Evolutionary conservation across 1,140 invertebrate species (phyloP).

Genomic region (Paraescarpia echinospica): DNA sequence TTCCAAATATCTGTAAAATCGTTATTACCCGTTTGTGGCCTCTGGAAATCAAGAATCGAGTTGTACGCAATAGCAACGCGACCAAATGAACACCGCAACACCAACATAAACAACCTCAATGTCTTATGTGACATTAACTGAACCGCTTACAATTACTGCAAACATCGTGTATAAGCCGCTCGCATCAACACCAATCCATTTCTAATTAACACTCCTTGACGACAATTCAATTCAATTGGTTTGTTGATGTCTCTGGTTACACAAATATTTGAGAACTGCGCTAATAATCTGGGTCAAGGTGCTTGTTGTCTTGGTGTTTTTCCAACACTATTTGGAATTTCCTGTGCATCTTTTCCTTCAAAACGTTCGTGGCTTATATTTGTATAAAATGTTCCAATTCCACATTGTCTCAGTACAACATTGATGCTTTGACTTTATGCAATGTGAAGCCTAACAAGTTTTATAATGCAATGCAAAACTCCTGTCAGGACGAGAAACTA

Average conservation of each 20-base stretch:
- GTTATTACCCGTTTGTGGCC: neutral
- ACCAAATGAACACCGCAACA: neutral
- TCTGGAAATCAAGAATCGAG: neutral
- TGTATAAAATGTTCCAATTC: neutral
- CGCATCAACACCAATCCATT: neutral
- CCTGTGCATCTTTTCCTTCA: neutral
- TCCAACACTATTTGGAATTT: neutral
- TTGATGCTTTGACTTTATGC: neutral
- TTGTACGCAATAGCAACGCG: neutral
- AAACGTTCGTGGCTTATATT: neutral
- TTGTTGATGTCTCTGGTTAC: neutral
- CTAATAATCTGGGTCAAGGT: neutral
- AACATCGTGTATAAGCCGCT: neutral
- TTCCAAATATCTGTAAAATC: neutral
- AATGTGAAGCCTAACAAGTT: too few species aligned
- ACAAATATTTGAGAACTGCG: neutral
- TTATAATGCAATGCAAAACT: too few species aligned
- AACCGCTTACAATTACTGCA: neutral
- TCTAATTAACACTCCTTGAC: neutral
- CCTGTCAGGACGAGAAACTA: neutral
- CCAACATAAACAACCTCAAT: neutral
- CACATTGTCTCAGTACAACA: neutral
- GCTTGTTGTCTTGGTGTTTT: neutral
- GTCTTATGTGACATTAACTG: neutral
- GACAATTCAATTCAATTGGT: neutral